These are phyloP conservation scores for Geotrypetes seraphini DNA, from an alignment of 2,797 vertebrate species.

Conservation along the genomic window DNA sequence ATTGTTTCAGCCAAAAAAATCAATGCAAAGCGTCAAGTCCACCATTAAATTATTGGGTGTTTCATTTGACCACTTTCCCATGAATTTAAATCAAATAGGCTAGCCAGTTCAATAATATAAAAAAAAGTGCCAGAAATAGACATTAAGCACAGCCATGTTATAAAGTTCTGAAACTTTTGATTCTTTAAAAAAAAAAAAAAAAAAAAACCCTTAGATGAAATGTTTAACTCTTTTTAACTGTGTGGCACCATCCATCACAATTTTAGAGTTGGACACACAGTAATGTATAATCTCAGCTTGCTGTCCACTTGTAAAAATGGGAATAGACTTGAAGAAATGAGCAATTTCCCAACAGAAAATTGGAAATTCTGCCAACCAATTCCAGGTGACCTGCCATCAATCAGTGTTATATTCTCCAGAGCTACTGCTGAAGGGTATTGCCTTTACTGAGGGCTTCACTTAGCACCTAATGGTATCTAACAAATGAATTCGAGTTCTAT, in stretches of 20 bases:
- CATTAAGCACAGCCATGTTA: conserved; percentile 28
- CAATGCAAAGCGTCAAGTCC: too few species aligned
- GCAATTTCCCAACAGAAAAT: conserved; percentile 97
- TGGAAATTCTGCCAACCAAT: conserved; percentile 86
- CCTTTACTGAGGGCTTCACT: conserved; percentile 76
- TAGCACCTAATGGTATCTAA: conserved; percentile 76
- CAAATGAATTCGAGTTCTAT: conserved; percentile 60
- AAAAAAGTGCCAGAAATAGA: too few species aligned
- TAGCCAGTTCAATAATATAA: too few species aligned
- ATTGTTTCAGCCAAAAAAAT: too few species aligned
- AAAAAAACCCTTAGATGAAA: conserved; percentile 54
- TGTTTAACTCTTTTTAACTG: conserved; percentile 65
- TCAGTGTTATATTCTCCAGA: conserved; percentile 77
- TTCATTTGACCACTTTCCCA: too few species aligned
- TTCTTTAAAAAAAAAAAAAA: conserved; percentile 30
- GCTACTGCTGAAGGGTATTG: conserved; percentile 63
- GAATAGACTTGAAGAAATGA: conserved; percentile 95
- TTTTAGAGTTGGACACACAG: conserved; percentile 72
- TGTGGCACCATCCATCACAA: conserved; percentile 83
- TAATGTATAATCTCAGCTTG: conserved; percentile 86
- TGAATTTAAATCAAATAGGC: too few species aligned
- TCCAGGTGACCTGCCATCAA: conserved; percentile 94
- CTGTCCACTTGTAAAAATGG: conserved; percentile 83
- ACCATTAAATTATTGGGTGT: too few species aligned
- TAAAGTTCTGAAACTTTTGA: conserved; percentile 32